These are phyloP conservation scores for Calameuta pallipes DNA, from an alignment of 2,888 invertebrate species.

Conservation along the genomic window DNA sequence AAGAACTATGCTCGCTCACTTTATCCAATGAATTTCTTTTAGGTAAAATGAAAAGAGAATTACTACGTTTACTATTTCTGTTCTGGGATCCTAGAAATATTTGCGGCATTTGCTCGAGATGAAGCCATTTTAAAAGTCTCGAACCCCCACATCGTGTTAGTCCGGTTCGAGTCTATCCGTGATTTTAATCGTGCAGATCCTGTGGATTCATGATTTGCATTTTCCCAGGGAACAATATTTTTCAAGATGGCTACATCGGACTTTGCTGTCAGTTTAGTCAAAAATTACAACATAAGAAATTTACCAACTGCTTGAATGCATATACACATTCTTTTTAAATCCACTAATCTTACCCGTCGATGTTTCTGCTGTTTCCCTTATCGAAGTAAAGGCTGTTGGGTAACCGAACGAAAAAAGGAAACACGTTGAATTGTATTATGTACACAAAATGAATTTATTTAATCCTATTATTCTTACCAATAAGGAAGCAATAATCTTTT, in stretches of 20 bases:
- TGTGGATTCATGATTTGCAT: neutral
- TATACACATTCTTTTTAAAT: neutral
- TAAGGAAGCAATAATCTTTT: conserved; percentile 61
- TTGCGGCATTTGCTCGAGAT: neutral
- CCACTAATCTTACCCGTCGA: neutral
- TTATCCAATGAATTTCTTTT: neutral
- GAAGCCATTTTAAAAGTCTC: neutral
- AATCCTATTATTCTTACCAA: conserved; percentile 53
- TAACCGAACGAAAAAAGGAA: neutral
- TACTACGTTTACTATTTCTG: neutral
- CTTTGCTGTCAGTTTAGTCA: neutral
- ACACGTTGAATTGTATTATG: conserved; percentile 37
- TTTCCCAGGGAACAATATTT: neutral
- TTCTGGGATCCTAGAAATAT: neutral
- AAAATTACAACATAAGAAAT: neutral
- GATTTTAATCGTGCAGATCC: neutral
- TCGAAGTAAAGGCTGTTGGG: neutral
- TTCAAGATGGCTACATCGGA: neutral
- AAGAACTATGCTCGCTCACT: neutral
- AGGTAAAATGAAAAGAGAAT: neutral
- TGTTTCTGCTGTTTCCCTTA: neutral
- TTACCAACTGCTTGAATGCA: neutral
- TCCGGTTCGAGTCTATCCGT: neutral
- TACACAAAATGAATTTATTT: conserved; percentile 60
- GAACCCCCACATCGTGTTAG: neutral